Conservation (phyloP, 2,888 invertebrate species). For the Clivina fossor region DNA sequence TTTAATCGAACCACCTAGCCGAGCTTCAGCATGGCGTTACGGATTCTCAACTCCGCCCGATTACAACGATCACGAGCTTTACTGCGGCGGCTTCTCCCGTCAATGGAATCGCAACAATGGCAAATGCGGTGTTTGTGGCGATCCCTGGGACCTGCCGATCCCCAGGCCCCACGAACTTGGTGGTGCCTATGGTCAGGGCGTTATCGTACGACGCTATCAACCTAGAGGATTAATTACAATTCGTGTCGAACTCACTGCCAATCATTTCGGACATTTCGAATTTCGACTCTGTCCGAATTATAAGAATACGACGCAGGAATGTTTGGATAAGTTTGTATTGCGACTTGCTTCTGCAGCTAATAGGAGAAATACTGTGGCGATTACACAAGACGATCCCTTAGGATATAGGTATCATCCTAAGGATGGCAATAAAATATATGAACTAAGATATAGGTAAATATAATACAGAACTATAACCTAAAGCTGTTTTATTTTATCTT, state of each 20-base stretch:
- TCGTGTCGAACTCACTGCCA: conserved; percentile 83
- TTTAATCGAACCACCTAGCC: conserved; percentile 81
- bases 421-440: conserved; percentile 77
- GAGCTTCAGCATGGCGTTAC: conserved; percentile 86
- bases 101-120: conserved; percentile 82
- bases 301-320: conserved; percentile 70
- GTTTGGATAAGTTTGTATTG: conserved; percentile 73
- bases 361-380: neutral
- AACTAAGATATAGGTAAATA: conserved; percentile 57
- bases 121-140: conserved; percentile 85
- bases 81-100: conserved; percentile 83
- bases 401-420: conserved; percentile 70
- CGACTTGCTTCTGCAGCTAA: conserved; percentile 49
- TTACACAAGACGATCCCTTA: neutral
- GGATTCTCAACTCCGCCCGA: conserved; percentile 86
- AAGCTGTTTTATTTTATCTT: neutral
- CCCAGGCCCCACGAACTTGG: conserved; percentile 82
- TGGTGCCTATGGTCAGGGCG: conserved; percentile 78
- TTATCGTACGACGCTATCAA: conserved; percentile 78
- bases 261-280: conserved; percentile 84
- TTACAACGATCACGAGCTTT: conserved; percentile 87
- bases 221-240: conserved; percentile 69
- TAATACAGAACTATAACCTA: no score
- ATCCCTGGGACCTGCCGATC: conserved; percentile 70
- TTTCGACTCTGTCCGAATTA: conserved; percentile 79